Percentiles rank a stretch among this genome's conserved stretches.
Conservation (phyloP, 2,797 vertebrate species). For the Astyanax mexicanus region DNA sequence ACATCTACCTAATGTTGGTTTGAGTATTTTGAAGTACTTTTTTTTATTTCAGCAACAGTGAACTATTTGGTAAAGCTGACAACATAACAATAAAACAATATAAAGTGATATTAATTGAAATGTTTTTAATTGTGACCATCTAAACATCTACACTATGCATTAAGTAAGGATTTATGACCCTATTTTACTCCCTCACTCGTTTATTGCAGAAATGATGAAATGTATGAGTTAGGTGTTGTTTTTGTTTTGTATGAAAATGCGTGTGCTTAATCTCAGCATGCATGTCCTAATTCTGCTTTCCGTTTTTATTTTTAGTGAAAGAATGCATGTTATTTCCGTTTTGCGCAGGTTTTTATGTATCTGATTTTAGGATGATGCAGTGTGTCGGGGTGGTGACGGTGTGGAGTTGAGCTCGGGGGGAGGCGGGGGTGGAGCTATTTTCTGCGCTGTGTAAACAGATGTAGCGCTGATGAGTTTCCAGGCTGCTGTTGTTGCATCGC, state of each 20-base stretch:
- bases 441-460: constrained; percentile 23
- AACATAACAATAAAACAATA: too few species aligned
- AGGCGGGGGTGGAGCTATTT: background rate
- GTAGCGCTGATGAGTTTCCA: constrained; percentile 4
- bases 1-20: too few species aligned
- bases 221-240: background rate
- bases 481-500: constrained; percentile 25
- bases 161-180: too few species aligned
- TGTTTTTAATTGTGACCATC: too few species aligned
- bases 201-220: background rate
- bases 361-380: background rate
- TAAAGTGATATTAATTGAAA: background rate
- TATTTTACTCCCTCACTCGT: background rate
- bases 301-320: background rate
- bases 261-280: background rate
- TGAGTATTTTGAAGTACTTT: too few species aligned
- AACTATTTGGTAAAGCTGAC: background rate
- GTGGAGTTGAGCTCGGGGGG: background rate
- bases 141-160: too few species aligned
- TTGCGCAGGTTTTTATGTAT: background rate
- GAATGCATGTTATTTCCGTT: background rate
- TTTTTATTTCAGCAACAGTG: too few species aligned
- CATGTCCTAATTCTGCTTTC: background rate
- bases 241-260: background rate
- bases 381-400: background rate